phyloP scores from a whole-genome alignment of 2,888 invertebrate species.

The Microdon myrmicae region DNA sequence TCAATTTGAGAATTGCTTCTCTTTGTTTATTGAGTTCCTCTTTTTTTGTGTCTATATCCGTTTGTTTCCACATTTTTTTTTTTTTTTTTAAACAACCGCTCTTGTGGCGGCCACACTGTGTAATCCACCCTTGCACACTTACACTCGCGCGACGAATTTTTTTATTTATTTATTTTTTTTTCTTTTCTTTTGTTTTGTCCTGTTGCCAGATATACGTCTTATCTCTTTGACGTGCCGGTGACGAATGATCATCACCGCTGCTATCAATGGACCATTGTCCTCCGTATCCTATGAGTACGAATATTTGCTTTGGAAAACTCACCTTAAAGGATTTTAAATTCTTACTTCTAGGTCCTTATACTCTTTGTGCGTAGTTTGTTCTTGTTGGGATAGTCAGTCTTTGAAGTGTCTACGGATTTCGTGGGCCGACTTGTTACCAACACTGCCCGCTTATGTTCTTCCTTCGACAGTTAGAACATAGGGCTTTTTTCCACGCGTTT shows the following conservation, averaged over 20 bases:
- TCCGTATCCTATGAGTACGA: slow-evolving; percentile 86
- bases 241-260: slow-evolving; percentile 70
- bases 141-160: no score
- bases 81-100: no score
- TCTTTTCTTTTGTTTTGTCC: no score
- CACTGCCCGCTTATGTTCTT: slow-evolving; percentile 75
- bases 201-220: no score
- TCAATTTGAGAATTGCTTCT: no score
- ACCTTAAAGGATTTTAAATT: slow-evolving; percentile 72
- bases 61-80: no score
- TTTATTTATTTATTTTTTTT: no score
- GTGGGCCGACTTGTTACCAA: slow-evolving; percentile 63
- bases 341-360: slow-evolving; percentile 53
- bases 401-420: slow-evolving; percentile 54
- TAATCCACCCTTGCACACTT: no score
- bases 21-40: no score
- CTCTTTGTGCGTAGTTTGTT: slow-evolving; percentile 61
- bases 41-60: no score
- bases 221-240: no score
- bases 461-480: slow-evolving; percentile 91
- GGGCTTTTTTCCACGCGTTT: slow-evolving; percentile 93
- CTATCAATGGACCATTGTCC: slow-evolving; percentile 83
- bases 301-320: slow-evolving; percentile 76
- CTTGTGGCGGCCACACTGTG: no score
- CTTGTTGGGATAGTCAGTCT: slow-evolving; percentile 62